Percentiles rank a stretch among this genome's conserved stretches.
Conservation (phyloP, 2,113 vertebrate species). For the Gobio gobio region DNA sequence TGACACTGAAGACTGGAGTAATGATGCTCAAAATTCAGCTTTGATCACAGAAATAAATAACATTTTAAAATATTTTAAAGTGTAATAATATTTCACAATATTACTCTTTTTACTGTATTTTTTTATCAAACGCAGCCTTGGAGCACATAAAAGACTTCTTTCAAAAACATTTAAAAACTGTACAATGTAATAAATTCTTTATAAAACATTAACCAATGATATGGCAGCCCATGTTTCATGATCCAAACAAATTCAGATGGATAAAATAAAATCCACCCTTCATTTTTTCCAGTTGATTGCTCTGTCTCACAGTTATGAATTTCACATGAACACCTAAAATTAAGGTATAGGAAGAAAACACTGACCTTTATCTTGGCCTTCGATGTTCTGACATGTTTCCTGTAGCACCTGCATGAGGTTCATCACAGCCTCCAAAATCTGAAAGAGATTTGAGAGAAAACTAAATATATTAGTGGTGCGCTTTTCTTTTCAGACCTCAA, state of each 20-base stretch:
- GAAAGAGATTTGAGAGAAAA: neutral
- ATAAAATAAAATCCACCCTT: neutral
- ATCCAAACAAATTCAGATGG: neutral
- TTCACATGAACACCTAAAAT: neutral
- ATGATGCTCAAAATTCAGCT: no score
- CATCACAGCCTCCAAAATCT: constrained; percentile 91
- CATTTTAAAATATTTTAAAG: no score
- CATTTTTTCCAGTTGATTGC: neutral
- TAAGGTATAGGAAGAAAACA: constrained; percentile 46
- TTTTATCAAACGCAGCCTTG: no score
- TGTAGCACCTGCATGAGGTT: constrained; percentile 90
- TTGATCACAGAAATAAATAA: no score
- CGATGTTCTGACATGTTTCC: constrained; percentile 87
- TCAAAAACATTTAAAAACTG: no score
- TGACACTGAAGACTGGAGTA: no score
- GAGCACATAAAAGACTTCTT: no score
- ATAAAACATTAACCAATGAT: no score
- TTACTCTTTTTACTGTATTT: no score
- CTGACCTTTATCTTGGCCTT: constrained; percentile 91
- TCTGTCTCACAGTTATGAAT: neutral
- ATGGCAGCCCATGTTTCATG: no score
- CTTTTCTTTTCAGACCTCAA: neutral
- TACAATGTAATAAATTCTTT: no score
- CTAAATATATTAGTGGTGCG: neutral
- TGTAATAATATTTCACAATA: no score